Conservation (phyloP, 2,888 invertebrate genomes). For the Sphaerophoria rueppellii region DNA sequence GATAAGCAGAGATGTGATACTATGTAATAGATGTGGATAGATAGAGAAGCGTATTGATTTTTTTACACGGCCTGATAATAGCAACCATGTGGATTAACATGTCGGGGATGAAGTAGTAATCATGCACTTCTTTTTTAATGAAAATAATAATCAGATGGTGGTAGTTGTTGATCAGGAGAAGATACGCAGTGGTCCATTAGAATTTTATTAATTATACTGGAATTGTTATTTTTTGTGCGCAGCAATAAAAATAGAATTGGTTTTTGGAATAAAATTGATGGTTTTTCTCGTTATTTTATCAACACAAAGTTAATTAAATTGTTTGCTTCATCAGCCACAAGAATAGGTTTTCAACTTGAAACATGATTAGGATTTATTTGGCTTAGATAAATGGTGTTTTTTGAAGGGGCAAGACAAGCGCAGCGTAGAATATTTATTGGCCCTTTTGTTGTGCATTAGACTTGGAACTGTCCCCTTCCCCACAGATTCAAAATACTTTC, state of each 20-base stretch:
- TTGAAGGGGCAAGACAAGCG: no score
- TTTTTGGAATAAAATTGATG: not conserved
- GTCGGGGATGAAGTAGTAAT: slow-evolving; percentile 39
- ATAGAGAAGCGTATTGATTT: slow-evolving; percentile 55
- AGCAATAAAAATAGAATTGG: not conserved
- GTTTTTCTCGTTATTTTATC: not conserved
- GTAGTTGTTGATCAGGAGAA: not conserved
- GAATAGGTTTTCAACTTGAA: no score
- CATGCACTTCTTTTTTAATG: slow-evolving; percentile 19
- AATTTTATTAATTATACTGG: slow-evolving; percentile 33
- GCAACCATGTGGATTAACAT: slow-evolving; percentile 37
- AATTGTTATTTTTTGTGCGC: slow-evolving; percentile 39
- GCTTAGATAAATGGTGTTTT: no score
- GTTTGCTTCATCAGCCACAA: no score
- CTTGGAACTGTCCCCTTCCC: no score
- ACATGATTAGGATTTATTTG: no score
- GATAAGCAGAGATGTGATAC: slow-evolving; percentile 52
- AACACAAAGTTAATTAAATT: not conserved
- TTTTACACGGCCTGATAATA: slow-evolving; percentile 51
- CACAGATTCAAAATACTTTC: no score
- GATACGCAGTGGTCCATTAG: slow-evolving; percentile 22
- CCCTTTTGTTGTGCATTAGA: no score
- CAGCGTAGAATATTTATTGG: no score
- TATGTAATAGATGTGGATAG: slow-evolving; percentile 54
- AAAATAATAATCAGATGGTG: not conserved